Percentiles rank a stretch among this genome's conserved stretches.
These are phyloP conservation scores for Umimayanthus kanabou DNA, from an alignment of 92 coral and sea anemone species.

Conservation along the genomic window DNA sequence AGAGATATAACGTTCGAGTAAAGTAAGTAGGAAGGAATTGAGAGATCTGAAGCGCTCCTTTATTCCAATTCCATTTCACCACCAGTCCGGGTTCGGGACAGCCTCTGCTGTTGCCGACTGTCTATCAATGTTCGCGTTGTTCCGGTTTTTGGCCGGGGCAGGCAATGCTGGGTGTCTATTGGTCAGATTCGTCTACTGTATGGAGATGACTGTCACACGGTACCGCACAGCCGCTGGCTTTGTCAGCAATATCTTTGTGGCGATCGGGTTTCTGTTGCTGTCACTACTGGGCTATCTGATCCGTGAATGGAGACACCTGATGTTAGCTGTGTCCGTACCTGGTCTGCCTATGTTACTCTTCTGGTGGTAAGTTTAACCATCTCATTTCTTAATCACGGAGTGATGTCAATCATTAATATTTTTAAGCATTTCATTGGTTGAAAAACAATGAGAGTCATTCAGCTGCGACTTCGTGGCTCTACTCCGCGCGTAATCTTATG, in stretches of 20 bases:
- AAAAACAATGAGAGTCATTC: no score
- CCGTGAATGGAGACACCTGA: neutral
- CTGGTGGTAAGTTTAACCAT: no score
- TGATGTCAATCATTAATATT: no score
- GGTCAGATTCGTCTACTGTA: slow-evolving; percentile 76
- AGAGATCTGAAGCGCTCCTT: no score
- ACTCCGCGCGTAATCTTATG: no score
- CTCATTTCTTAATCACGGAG: no score
- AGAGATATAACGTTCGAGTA: no score
- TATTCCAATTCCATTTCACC: neutral
- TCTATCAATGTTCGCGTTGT: slow-evolving; percentile 71
- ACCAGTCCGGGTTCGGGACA: slow-evolving; percentile 51
- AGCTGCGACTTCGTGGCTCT: no score
- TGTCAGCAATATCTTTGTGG: slow-evolving; percentile 69
- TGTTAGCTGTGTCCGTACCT: no score
- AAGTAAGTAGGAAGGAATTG: no score
- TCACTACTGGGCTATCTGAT: slow-evolving; percentile 67
- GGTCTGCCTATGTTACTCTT: no score
- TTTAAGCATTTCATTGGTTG: no score
- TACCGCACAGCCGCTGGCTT: slow-evolving; percentile 82
- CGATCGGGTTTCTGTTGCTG: slow-evolving; percentile 65
- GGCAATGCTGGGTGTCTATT: slow-evolving; percentile 71
- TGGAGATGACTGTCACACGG: slow-evolving; percentile 71
- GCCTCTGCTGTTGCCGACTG: slow-evolving; percentile 67
- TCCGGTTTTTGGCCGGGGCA: slow-evolving; percentile 69